A percentile compares a stretch with the other conserved stretches of the same genome.
Evolutionary conservation across 2,797 vertebrate genomes (phyloP).

Genomic region (Steatocranus sp.): DNA sequence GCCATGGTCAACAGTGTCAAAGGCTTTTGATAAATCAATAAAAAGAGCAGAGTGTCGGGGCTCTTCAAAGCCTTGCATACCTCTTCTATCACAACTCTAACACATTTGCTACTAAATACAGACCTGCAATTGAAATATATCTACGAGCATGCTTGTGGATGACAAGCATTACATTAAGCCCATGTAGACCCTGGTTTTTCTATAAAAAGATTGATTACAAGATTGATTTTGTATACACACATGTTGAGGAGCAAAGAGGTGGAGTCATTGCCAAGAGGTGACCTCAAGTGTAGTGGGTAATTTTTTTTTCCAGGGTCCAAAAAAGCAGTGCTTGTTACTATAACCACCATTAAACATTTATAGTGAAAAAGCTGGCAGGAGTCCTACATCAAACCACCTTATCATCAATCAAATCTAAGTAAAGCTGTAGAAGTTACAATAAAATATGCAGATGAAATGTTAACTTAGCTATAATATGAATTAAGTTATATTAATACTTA

Average conservation of each 20-base stretch:
- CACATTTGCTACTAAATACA: not conserved
- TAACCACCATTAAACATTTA: not conserved
- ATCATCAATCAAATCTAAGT: not conserved
- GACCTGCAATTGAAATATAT: not conserved
- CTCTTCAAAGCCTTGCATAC: not conserved
- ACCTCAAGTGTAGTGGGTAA: not conserved
- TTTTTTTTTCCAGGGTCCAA: not conserved
- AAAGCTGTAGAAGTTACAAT: too few species aligned
- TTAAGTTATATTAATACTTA: not conserved
- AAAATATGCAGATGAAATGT: too few species aligned
- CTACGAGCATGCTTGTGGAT: not conserved
- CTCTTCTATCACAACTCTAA: not conserved
- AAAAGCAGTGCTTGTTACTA: not conserved
- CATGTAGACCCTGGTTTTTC: not conserved
- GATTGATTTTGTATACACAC: not conserved
- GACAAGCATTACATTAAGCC: not conserved
- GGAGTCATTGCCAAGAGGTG: not conserved
- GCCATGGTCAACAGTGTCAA: not conserved
- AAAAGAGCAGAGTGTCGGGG: not conserved
- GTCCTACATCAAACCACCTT: not conserved
- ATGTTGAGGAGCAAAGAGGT: not conserved
- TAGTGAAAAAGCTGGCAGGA: not conserved
- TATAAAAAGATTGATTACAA: not conserved
- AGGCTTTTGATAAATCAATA: not conserved
- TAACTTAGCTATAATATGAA: not conserved